Percentiles rank a stretch among this genome's conserved stretches.
phyloP scores from a whole-genome alignment of 1,140 invertebrate genomes.

The Rhyzopertha dominica region DNA sequence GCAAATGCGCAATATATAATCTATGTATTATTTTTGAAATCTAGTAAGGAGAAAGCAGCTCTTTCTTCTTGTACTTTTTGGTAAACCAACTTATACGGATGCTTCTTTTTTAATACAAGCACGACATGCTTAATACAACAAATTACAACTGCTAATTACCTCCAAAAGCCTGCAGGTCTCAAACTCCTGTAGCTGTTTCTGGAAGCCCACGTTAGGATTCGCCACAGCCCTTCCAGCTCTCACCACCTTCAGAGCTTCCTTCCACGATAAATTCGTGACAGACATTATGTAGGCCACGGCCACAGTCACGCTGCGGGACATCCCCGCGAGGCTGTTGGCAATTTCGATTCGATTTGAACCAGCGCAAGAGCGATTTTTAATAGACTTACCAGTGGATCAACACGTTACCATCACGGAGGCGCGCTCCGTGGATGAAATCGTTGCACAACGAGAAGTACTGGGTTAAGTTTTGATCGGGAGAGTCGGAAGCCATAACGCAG shows the following conservation, averaged over 20 bases:
- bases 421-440: constrained; percentile 91
- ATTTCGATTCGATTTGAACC: not conserved
- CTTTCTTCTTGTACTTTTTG: too few relatives aligned
- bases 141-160: constrained; percentile 56
- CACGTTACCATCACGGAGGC: constrained; percentile 83
- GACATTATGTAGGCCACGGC: constrained; percentile 95
- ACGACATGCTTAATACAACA: too few relatives aligned
- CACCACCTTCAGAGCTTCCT: constrained; percentile 89
- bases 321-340: constrained; percentile 78
- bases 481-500: constrained; percentile 89
- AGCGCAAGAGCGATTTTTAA: constrained; percentile 1
- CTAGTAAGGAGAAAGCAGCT: too few relatives aligned
- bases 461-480: constrained; percentile 85
- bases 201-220: constrained; percentile 94
- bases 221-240: constrained; percentile 83
- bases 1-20: too few relatives aligned
- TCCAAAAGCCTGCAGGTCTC: constrained; percentile 75
- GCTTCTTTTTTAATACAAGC: too few relatives aligned
- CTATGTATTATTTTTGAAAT: too few relatives aligned
- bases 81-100: too few relatives aligned
- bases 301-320: constrained; percentile 93
- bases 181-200: constrained; percentile 89
- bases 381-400: constrained; percentile 87
- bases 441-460: constrained; percentile 92
- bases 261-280: constrained; percentile 84